Evolutionary conservation across 2,797 vertebrate genomes (phyloP).

Genomic region (Hozukius guyotensis): DNA sequence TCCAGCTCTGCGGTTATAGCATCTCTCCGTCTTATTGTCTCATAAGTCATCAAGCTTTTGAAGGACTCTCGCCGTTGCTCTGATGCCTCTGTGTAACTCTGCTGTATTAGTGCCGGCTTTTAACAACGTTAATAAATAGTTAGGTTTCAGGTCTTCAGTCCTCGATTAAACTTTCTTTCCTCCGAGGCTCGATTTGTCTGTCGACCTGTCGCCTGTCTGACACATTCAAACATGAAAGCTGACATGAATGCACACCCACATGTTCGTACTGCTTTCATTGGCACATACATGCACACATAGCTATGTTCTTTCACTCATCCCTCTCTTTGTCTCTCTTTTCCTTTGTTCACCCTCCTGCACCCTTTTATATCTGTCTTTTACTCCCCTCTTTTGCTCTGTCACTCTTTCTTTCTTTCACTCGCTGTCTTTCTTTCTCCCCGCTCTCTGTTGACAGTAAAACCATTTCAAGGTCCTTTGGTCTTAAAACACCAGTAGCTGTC

Average conservation of each 20-base stretch:
- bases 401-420: background rate
- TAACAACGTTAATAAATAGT: constrained; percentile 11
- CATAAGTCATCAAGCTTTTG: constrained; percentile 46
- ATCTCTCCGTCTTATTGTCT: constrained; percentile 50
- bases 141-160: constrained; percentile 6
- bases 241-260: background rate
- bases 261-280: background rate
- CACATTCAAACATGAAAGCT: background rate
- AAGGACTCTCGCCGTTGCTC: constrained; percentile 11
- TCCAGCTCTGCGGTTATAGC: constrained; percentile 11
- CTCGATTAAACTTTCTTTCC: background rate
- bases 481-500: constrained; percentile 34
- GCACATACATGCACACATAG: background rate
- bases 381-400: background rate
- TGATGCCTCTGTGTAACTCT: background rate
- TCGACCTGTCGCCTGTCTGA: background rate
- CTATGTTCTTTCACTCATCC: background rate
- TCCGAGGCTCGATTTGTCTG: background rate
- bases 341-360: background rate
- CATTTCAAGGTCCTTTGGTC: constrained; percentile 43
- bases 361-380: background rate
- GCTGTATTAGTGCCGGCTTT: background rate
- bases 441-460: constrained; percentile 33
- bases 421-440: background rate
- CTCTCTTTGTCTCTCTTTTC: background rate